Base-by-base conservation (phyloP, 1,140 invertebrate species). In the Drosophila rufa region DNA sequence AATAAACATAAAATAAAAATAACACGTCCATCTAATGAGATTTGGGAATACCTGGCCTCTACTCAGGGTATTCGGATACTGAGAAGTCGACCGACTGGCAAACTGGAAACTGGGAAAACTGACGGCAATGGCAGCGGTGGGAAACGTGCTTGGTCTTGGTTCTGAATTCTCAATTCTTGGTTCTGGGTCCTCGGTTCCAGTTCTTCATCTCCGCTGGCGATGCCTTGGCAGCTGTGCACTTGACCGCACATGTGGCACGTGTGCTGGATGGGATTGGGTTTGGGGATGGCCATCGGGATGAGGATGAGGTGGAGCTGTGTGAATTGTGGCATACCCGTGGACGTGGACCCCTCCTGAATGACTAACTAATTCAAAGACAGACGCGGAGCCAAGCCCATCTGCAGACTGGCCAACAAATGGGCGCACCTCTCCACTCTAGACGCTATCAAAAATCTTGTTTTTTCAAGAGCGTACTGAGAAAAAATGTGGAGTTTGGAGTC, bases 241-340 rank as follows among this genome's bases (percentile, higher is more conserved):
- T 89, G 78, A 82, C 81, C 79, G 81, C 75, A 89, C 81, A 90
- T 89, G 84, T 89, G 80, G 80, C 84, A 89, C 78, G 80, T 83
- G 84, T 87, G 79, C 48, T 71, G 66, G 55, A 66, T 51, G 59
- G 14, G 19, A 38, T 55, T 36, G 51, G 51, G 33, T 11, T n/a
- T 12, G 2, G 11, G 33, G 9, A 36, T 36, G 33, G 33, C 33
- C 33, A 36, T 36, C 33, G 33, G 33, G 25, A 27, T 30, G 30
- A 5, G 4, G 51, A n/a, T 51, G 33, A 36, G 61, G 47, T 59
- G 60, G 30, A 68, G 48, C 51, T 76, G 61, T 62, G 51, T 67
- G 66, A 71, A 70, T 74, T 67, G 56, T 82, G 61, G 68, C 50
- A 70, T 50, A 47, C 65, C 36, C 45, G 22, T 36, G 50, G 17